Evolutionary conservation across 2,888 invertebrate genomes (phyloP), one percentile per base, ranked within the genome.

Genomic region (Lathronympha strigana): DNA sequence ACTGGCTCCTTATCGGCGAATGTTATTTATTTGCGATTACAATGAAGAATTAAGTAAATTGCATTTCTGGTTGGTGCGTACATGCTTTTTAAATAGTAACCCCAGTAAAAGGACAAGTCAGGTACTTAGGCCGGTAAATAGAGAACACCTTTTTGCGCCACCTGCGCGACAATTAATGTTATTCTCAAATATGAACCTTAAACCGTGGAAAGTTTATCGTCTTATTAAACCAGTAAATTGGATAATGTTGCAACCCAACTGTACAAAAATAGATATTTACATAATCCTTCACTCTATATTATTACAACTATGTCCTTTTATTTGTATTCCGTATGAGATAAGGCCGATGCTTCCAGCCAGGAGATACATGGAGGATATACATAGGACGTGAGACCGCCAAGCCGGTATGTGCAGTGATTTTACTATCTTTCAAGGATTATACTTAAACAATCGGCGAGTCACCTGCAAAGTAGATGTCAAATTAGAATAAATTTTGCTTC

Each of bases 381-480:
- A 75, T 76, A 71, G 75, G 66, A 76, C 64, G 67, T 72, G 78
- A 84, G 87, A 82, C 81, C 83, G 70, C 82, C 87, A 87, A 82
- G 84, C 83, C 73, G 74, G 82, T 83, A 84, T 81, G 88, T 90
- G 91, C 87, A 84, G 88, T 89, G 88, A 88, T 85, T 83, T 78
- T 78, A 83, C 57, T 45, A 83, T 87, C 80, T 82, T 84, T 87
- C 80, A 81, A 85, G 85, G 84, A 86, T 82, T 84, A 88, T 88
- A 89, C 88, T 88, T 88, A 90, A 90, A 89, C 81, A 83, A 78
- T 90, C 91, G 90, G 83, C 92, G 91, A 88, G 82, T 87, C 88
- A 92, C 92, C 92, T 92, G 92, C 78, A 91, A 92, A 91, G 86
- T 91, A 92, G 91, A 91, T 83, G 84, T 88, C 86, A 88, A 88